Percentiles rank a stretch among this genome's conserved stretches.
phyloP scores from a whole-genome alignment of 2,888 invertebrate genomes.

The Muschampia plurimacula region DNA sequence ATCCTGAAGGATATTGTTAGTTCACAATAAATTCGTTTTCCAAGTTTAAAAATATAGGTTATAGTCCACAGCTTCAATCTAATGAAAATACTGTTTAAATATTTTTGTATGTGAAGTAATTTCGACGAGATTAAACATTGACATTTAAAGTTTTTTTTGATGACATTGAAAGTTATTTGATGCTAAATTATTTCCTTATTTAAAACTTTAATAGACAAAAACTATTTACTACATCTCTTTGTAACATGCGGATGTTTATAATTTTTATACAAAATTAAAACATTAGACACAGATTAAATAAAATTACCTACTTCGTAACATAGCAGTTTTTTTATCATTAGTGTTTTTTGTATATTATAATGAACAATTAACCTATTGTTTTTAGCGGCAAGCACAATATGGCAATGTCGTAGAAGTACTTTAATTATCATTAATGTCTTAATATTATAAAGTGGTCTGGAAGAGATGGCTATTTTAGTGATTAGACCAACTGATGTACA shows the following conservation, averaged over 20 bases:
- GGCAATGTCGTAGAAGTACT: too few relatives aligned
- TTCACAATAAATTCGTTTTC: too few relatives aligned
- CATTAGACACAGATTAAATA: neutral
- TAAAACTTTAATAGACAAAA: slow-evolving; percentile 9
- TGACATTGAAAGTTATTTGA: slow-evolving; percentile 7
- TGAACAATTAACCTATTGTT: too few relatives aligned
- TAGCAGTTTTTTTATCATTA: neutral
- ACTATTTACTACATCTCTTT: neutral
- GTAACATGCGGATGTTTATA: neutral
- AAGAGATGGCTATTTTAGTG: neutral
- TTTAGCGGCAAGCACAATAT: too few relatives aligned
- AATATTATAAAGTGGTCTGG: too few relatives aligned
- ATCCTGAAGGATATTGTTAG: too few relatives aligned
- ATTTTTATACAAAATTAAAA: neutral
- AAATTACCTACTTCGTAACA: neutral
- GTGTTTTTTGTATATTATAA: neutral
- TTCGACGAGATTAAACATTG: neutral
- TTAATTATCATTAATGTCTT: too few relatives aligned
- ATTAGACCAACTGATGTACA: neutral
- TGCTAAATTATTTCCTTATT: slow-evolving; percentile 1
- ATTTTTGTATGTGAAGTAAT: neutral
- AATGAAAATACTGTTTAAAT: too few relatives aligned
- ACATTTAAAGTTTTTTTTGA: slow-evolving; percentile 4
- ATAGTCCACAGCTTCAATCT: too few relatives aligned
- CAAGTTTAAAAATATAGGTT: too few relatives aligned